Conservation (phyloP, 2,113 vertebrate genomes). For the Circaetus cinerascens region DNA sequence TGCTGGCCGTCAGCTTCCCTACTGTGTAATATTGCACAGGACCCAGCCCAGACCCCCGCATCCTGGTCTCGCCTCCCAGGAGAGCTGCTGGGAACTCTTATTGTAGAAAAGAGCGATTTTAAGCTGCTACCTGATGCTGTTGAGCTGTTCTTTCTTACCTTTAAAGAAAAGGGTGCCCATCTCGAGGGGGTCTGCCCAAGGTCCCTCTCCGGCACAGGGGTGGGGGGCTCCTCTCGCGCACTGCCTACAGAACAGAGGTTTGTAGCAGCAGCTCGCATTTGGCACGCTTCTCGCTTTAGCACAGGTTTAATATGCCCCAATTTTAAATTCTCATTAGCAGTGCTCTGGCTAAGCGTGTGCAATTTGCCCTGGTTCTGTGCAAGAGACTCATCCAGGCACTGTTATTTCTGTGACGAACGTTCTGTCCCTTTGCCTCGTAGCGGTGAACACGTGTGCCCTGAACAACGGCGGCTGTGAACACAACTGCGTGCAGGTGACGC, state of each 20-base stretch:
- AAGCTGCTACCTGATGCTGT: fast-evolving
- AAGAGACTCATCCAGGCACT: fast-evolving
- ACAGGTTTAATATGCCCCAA: fast-evolving
- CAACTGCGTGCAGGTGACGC: constrained; percentile 83
- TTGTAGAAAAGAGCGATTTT: fast-evolving
- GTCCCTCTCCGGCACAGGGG: fast-evolving
- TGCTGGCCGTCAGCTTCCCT: background rate
- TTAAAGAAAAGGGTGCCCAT: background rate
- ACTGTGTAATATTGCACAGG: background rate
- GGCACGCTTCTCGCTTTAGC: background rate
- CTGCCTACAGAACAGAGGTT: background rate
- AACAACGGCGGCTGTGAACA: constrained; percentile 93
- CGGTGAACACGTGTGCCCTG: constrained; percentile 79
- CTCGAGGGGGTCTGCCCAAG: background rate
- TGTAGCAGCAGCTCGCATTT: fast-evolving
- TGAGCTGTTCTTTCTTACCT: background rate
- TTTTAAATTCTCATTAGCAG: background rate
- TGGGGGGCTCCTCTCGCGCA: fast-evolving
- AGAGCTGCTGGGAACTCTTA: background rate
- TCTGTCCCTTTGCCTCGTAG: constrained; percentile 48
- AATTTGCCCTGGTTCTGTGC: fast-evolving
- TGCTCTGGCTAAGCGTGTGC: fast-evolving
- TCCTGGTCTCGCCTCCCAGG: background rate
- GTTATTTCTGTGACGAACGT: fast-evolving
- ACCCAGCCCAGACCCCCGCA: background rate